Conservation (phyloP, 2,113 vertebrate species). For the Syngnathoides biaculeatus region DNA sequence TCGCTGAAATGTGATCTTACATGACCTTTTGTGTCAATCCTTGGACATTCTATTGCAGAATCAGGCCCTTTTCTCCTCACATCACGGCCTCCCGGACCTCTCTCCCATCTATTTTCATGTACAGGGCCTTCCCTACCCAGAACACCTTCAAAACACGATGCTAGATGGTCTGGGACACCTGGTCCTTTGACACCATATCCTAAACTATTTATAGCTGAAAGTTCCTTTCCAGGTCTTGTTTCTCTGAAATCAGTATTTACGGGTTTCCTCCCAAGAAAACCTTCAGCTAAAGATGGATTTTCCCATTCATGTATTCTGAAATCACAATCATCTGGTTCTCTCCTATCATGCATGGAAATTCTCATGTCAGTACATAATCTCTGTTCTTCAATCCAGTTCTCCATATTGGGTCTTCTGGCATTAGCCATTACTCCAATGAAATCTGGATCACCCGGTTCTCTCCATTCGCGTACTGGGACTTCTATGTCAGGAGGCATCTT, state of each 20-base stretch:
- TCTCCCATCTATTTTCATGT: conserved; percentile 3
- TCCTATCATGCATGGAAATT: conserved; percentile 1
- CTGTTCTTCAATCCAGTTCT: background rate
- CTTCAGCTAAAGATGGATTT: background rate
- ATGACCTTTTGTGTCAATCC: conserved; percentile 1
- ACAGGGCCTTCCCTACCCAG: background rate
- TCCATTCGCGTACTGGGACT: background rate
- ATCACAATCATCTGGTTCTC: conserved; percentile 7
- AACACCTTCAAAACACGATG: conserved; percentile 5
- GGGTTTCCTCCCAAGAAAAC: background rate
- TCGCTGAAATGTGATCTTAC: conserved; percentile 15
- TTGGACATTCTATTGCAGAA: background rate
- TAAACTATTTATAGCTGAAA: background rate
- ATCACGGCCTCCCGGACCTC: background rate
- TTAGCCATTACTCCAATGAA: conserved; percentile 2
- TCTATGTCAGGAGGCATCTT: background rate
- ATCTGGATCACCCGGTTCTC: conserved; percentile 7
- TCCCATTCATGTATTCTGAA: conserved; percentile 10
- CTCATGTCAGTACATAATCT: conserved; percentile 12
- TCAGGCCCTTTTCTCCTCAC: background rate
- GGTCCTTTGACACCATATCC: background rate
- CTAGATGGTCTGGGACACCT: background rate
- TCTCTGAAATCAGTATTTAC: conserved; percentile 2
- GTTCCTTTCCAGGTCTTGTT: conserved; percentile 10
- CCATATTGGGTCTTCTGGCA: background rate